Conservation (phyloP, 2,888 invertebrate species). For the Hylaea fasciaria region DNA sequence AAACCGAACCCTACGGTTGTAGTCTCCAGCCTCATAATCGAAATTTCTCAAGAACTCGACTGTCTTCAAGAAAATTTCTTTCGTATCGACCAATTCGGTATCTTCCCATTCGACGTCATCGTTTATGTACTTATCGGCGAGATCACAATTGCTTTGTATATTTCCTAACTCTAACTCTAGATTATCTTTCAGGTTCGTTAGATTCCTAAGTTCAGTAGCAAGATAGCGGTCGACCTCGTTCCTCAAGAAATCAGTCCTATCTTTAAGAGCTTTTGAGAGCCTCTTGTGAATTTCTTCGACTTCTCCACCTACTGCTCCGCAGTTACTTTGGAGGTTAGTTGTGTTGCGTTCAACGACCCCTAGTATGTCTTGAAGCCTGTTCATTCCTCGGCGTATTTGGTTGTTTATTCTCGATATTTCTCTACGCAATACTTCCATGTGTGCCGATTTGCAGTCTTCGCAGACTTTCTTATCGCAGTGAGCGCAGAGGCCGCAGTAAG, state of each 20-base stretch:
- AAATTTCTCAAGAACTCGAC: constrained; percentile 98
- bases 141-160: constrained; percentile 97
- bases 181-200: constrained; percentile 95
- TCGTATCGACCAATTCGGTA: constrained; percentile 96
- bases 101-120: constrained; percentile 96
- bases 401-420: constrained; percentile 96
- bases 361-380: constrained; percentile 94
- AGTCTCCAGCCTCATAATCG: constrained; percentile 96
- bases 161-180: constrained; percentile 97
- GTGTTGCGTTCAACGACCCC: constrained; percentile 95
- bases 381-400: constrained; percentile 94
- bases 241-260: constrained; percentile 93
- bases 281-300: constrained; percentile 96
- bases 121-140: constrained; percentile 97
- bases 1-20: constrained; percentile 93
- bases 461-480: constrained; percentile 99
- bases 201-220: constrained; percentile 93
- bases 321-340: constrained; percentile 94
- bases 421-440: constrained; percentile 97
- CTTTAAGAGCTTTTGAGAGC: constrained; percentile 94
- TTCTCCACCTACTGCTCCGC: constrained; percentile 95
- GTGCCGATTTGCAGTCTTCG: constrained; percentile 97
- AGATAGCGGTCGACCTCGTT: constrained; percentile 97
- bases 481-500: constrained; percentile 93
- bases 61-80: constrained; percentile 97